Evolutionary conservation across 2,888 invertebrate species (phyloP), one percentile per base, ranked within the genome.

Genomic region (Acrocyrtus sp.): DNA sequence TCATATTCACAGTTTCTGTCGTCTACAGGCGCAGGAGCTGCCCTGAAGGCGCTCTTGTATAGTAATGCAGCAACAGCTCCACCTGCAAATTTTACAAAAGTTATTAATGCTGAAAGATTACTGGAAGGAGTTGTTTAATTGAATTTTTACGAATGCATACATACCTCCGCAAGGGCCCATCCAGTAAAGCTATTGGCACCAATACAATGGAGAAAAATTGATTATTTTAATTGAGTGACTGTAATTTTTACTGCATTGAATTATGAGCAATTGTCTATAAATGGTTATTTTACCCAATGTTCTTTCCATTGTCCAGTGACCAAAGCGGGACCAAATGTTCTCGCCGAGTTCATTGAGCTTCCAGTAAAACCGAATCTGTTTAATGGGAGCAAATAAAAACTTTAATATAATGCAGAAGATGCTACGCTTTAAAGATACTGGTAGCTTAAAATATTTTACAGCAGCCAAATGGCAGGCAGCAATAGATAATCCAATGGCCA

Each of bases 401-500:
- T n/a, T n/a, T n/a, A n/a, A n/a, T n/a, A n/a, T n/a, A n/a, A n/a
- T n/a, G n/a, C n/a, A n/a, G n/a, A n/a, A n/a, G n/a, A n/a, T n/a
- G n/a, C n/a, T n/a, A n/a, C n/a, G n/a, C n/a, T n/a, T n/a, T n/a
- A n/a, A n/a, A n/a, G n/a, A n/a, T n/a, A n/a, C n/a, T n/a, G n/a
- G n/a, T n/a, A n/a, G n/a, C n/a, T n/a, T n/a, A n/a, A n/a, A n/a
- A n/a, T n/a, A 21, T 21, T 92, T 90, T 85, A 96, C 95, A 10
- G 92, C 92, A 60, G 92, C 90, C 81, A 96, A 86, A 84, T 96
- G 96, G 6, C 95, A 93, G 74, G 94, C 86, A 0, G 92, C 90
- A 56, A 96, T 93, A 0, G 95, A 89, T 79, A 96, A 87, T 0
- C 96, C 96, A 82, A 97, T 96, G 66, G 94, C 91, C 58, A 96